These are phyloP conservation scores for Mythimna impura DNA, from an alignment of 2,888 invertebrate genomes.

Conservation along the genomic window DNA sequence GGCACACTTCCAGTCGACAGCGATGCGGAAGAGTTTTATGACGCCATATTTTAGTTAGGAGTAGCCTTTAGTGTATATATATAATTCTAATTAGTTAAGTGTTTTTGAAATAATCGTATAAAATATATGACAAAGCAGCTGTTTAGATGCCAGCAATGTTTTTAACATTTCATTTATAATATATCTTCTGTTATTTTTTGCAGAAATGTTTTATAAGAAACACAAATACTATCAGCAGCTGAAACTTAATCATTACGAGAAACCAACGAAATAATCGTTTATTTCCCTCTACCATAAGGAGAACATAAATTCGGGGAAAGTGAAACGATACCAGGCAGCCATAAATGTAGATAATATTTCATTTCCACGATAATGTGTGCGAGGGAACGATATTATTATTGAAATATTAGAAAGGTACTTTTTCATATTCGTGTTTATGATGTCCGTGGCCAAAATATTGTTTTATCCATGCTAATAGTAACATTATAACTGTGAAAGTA, in stretches of 20 bases:
- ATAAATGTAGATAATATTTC: conserved; percentile 30
- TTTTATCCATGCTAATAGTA: too few relatives aligned
- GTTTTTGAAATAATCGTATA: too few relatives aligned
- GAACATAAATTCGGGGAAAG: conserved; percentile 10
- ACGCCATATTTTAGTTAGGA: too few relatives aligned
- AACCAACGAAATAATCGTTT: background rate
- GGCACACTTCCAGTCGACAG: too few relatives aligned
- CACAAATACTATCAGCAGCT: background rate
- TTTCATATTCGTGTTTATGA: background rate
- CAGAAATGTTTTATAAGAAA: background rate
- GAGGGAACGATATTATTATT: conserved; percentile 8
- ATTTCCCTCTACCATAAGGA: background rate
- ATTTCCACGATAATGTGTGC: conserved; percentile 18
- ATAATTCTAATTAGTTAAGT: too few relatives aligned
- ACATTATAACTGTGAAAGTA: too few relatives aligned
- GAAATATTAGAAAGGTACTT: background rate
- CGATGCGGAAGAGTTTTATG: too few relatives aligned
- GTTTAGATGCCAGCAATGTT: too few relatives aligned
- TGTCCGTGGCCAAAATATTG: background rate
- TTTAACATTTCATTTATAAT: too few relatives aligned
- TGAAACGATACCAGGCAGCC: conserved; percentile 6
- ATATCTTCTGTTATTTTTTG: too few relatives aligned
- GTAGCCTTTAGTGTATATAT: too few relatives aligned
- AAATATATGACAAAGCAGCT: too few relatives aligned
- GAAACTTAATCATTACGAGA: background rate